A percentile compares a stretch with the other conserved stretches of the same genome.
phyloP scores from a whole-genome alignment of 2,888 invertebrate species.

The Timandra comae region DNA sequence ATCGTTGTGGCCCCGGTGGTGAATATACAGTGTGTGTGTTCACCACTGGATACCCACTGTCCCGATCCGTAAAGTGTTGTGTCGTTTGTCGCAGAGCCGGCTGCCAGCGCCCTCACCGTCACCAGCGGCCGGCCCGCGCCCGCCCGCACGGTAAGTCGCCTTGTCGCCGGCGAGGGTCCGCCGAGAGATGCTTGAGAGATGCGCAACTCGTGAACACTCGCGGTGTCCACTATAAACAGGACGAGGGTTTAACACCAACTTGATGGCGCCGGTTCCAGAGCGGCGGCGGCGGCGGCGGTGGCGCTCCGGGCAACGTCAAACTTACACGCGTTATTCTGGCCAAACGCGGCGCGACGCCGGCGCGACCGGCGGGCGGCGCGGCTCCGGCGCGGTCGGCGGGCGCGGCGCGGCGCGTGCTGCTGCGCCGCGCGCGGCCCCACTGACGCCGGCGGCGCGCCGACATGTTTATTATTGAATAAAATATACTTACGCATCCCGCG shows the following conservation, averaged over 20 bases:
- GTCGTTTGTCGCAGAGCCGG: slow-evolving; percentile 3
- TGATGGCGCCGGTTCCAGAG: too few species aligned
- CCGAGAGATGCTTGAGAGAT: too few species aligned
- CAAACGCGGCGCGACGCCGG: slow-evolving; percentile 31
- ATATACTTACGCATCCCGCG: too few species aligned
- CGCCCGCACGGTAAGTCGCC: background rate
- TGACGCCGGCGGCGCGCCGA: slow-evolving; percentile 5
- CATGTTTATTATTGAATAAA: too few species aligned
- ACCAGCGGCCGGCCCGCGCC: slow-evolving; percentile 14
- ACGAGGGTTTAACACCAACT: too few species aligned
- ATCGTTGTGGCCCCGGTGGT: slow-evolving; percentile 10
- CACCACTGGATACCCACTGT: too few species aligned
- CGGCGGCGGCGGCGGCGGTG: slow-evolving; percentile 14
- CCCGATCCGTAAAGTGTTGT: background rate
- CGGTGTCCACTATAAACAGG: too few species aligned
- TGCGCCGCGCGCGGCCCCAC: too few species aligned
- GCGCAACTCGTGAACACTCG: too few species aligned
- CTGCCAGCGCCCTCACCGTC: slow-evolving; percentile 21
- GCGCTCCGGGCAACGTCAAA: slow-evolving; percentile 31
- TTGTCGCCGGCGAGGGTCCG: slow-evolving; percentile 14
- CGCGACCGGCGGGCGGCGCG: slow-evolving; percentile 18
- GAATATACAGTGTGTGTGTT: background rate
- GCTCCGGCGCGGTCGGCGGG: slow-evolving; percentile 21
- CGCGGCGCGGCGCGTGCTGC: slow-evolving; percentile 28
- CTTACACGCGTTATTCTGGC: slow-evolving; percentile 52